These are phyloP conservation scores for Jacana jacana DNA, from an alignment of 2,113 vertebrate genomes.

Conservation along the genomic window DNA sequence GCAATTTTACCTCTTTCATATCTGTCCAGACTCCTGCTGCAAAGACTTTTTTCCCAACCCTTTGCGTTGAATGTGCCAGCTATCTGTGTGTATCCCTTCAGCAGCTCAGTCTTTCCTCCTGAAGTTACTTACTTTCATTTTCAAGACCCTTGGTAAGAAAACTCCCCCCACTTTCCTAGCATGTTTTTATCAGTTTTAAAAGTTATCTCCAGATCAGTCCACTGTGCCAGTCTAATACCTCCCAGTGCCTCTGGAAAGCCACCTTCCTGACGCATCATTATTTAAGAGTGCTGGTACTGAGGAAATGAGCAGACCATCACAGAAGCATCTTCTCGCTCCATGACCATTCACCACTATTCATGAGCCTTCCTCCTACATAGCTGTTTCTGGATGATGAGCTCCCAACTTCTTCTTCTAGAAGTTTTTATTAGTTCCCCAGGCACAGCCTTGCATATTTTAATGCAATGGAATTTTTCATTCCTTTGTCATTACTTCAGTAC, in stretches of 20 bases:
- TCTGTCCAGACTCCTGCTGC: conserved; percentile 9
- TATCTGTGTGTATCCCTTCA: background rate
- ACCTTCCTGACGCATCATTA: background rate
- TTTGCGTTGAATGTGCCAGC: background rate
- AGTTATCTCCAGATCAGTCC: background rate
- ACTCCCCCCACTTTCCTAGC: background rate
- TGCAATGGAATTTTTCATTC: conserved; percentile 48
- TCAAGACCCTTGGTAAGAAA: background rate
- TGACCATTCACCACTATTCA: background rate
- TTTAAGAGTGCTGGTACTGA: background rate
- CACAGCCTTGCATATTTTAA: conserved; percentile 47
- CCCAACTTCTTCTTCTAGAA: conserved; percentile 12
- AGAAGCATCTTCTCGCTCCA: background rate
- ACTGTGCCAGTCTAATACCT: background rate
- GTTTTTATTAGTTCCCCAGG: conserved; percentile 47
- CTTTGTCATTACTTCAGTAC: conserved; percentile 40
- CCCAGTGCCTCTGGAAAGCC: background rate
- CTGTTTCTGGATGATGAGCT: background rate
- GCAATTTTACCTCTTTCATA: conserved; percentile 40
- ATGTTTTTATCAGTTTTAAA: background rate
- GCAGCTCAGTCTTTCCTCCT: background rate
- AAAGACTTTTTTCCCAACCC: background rate
- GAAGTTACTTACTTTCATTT: background rate
- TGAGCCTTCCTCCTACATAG: background rate
- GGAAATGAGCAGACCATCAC: background rate